Base-by-base conservation (phyloP, 2,797 vertebrate species). In the Chelon labrosus region DNA sequence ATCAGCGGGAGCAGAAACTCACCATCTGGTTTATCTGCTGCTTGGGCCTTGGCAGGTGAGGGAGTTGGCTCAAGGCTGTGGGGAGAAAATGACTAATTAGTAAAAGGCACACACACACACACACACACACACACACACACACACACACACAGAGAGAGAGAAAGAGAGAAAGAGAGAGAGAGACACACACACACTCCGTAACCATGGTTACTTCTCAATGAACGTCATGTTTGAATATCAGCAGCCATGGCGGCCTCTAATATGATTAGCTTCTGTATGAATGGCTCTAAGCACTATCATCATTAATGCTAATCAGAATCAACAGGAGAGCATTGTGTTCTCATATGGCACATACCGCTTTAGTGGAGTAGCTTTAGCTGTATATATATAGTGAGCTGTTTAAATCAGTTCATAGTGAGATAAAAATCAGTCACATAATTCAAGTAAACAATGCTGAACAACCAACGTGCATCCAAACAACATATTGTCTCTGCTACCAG, bases 21-120 rank as follows among this genome's bases (percentile, higher is more conserved):
- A 94, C 93, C 92, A 88, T 93, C 94, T 84, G 93, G 89, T 92
- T 92, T 92, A 75, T 92, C 89, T 65, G 85, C 92, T 72, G 92
- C 84, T 82, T 88, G 92, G 86, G 83, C 75, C 86, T 89, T 92
- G 84, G 90, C 86, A 88, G 92, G 91, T 89, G 88, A 93, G 55
- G 82, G 79, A 84, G 89, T 88, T 79, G 90, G 88, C 87, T 90
- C 92, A 73, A 95, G 91, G 83, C 94, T 95, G 90, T 70, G 70
- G 79, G 77, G 77, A 93, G 82, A 93, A 84, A 87, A 83, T 80
- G 60, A 88, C 82, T 90, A 81, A 88, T 92, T 91, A 90, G 77
- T 82, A 83, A 81, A 76, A 68, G 62, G n/a, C 52, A 14, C 42
- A 19, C 39, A 10, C 58, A 12, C 3, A n/a, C 63, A 74, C 39